Evolutionary conservation across 1,140 invertebrate species (phyloP), one percentile per base, ranked within the genome.

Genomic region (Pissodes strobi): DNA sequence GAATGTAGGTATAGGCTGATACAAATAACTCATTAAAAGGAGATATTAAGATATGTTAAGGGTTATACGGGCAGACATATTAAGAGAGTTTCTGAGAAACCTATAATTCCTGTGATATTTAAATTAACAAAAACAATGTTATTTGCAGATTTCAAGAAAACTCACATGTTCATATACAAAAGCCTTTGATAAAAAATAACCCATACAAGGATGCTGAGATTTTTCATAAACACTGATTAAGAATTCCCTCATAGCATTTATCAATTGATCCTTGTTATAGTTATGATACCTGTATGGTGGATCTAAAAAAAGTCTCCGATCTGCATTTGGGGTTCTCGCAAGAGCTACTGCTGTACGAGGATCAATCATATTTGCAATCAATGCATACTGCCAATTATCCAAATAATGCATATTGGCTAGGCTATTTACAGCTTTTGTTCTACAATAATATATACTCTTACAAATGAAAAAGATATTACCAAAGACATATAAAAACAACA

Each of bases 291-390:
- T 80, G 34, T 84, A 82, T 1, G 86, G 86, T 5, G 87, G 85
- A 37, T 83, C 82, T n/a, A 87, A 69, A 70, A 89, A 88, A 62
- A 87, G 86, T 17, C 83, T 75, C 51, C 82, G 70, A 73, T 88
- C 83, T 15, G 80, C 81, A 66, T 83, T 80, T 30, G 77, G 68
- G 8, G 82, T 83, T 69, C 87, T 74, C 21, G 87, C 86, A 21
- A 90, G 77, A 25, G 82, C 79, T 2, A 88, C 81, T 2, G 87
- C 87, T 25, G 85, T 88, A 71, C 79, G 83, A 41, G 83, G 80
- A 76, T 88, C 85, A 39, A 87, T 78, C 70, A 84, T 85, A 77
- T 88, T 87, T 10, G 87, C 86, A 38, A 89, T 78, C 64, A 86
- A 82, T 18, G 76, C 73, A 74, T 82, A 88, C 61, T 88, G 84